These are phyloP conservation scores for Rhagologus leucostigma DNA, from an alignment of 2,113 vertebrate genomes.

Conservation along the genomic window DNA sequence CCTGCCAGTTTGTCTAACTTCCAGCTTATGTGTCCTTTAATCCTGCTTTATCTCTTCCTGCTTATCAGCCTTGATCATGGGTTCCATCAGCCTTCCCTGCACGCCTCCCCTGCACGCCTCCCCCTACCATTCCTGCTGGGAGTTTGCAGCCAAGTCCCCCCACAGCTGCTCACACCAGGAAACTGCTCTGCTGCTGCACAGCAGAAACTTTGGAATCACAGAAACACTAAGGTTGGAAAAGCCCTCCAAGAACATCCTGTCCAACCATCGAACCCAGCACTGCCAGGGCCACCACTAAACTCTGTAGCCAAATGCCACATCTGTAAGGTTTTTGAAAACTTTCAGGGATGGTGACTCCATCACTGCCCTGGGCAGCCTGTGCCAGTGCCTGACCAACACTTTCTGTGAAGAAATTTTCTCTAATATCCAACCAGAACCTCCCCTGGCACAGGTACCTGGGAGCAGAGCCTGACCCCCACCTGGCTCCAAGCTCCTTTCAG, in stretches of 20 bases:
- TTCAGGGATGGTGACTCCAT: background rate
- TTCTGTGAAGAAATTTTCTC: background rate
- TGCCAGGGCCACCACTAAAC: background rate
- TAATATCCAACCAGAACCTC: background rate
- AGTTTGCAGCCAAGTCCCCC: background rate
- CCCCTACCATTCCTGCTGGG: background rate
- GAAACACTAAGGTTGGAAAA: background rate
- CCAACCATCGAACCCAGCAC: background rate
- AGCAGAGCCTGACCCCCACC: background rate
- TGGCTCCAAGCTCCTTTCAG: background rate
- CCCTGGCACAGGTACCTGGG: background rate
- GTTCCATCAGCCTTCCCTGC: background rate
- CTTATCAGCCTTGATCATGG: background rate
- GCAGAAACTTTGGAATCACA: background rate
- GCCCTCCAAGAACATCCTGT: background rate
- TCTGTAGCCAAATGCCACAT: background rate
- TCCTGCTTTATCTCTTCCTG: background rate
- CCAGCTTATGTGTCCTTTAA: background rate
- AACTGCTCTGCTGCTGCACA: background rate
- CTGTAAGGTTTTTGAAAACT: background rate
- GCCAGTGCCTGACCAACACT: background rate
- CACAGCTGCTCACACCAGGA: background rate
- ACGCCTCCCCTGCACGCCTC: rapidly evolving
- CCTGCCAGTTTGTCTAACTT: background rate
- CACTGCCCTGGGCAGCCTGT: background rate